phyloP scores from a whole-genome alignment of 30 jellyfish, hydroid and myxozoan genomes.

The Haliclystus octoradiatus region DNA sequence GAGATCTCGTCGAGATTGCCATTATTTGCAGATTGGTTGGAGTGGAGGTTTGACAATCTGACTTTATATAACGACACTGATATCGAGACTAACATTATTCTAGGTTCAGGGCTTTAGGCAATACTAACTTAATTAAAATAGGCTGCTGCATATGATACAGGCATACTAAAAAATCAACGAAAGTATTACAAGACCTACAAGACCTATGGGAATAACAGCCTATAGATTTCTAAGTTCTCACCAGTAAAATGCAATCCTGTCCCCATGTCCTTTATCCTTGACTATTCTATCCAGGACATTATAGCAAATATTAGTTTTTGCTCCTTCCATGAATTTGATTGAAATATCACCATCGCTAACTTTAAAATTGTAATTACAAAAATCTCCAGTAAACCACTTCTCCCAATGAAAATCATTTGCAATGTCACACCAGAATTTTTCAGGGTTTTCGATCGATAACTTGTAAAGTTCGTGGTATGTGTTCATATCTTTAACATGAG shows the following conservation, averaged over 20 bases:
- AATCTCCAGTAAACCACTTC: slow-evolving; percentile 62
- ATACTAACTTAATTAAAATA: too few relatives aligned
- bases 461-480: slow-evolving; percentile 50
- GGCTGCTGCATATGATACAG: too few relatives aligned
- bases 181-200: background rate
- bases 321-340: slow-evolving; percentile 94
- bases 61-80: too few relatives aligned
- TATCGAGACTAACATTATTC: too few relatives aligned
- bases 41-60: too few relatives aligned
- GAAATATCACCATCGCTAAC: slow-evolving; percentile 47
- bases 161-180: background rate
- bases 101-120: too few relatives aligned
- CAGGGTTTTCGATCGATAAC: slow-evolving; percentile 73
- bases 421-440: slow-evolving; percentile 76
- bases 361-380: slow-evolving; percentile 68
- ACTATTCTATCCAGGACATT: slow-evolving; percentile 75
- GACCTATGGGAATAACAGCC: background rate
- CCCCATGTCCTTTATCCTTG: slow-evolving; percentile 52
- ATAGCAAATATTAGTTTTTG: slow-evolving; percentile 86
- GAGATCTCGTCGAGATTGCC: too few relatives aligned
- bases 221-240: slow-evolving; percentile 3
- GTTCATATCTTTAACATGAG: slow-evolving; percentile 70
- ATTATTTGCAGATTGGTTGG: too few relatives aligned
- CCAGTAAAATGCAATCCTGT: slow-evolving; percentile 89
- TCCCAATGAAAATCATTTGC: slow-evolving; percentile 88